Evolutionary conservation across 2,113 vertebrate genomes (phyloP).

Genomic region (Myrmecobius fasciatus): DNA sequence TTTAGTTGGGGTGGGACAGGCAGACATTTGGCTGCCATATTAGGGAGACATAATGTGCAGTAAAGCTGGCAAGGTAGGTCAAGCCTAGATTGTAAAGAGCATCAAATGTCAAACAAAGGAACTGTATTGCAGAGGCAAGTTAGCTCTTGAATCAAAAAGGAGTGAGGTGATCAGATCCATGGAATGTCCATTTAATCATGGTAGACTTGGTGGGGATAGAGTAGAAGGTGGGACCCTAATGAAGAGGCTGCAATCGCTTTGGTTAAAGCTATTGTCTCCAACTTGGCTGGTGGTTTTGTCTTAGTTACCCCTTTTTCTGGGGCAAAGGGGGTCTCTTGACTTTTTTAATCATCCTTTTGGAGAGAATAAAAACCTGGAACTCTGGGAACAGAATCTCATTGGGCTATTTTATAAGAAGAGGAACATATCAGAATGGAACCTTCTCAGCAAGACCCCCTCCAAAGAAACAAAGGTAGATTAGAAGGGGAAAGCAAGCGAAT

Average conservation of each 20-base stretch:
- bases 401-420: slow-evolving; percentile 32
- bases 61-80: not conserved
- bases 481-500: slow-evolving; percentile 53
- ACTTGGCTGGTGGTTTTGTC: not conserved
- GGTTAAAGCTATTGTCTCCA: not conserved
- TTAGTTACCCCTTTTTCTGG: slow-evolving; percentile 5
- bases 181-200: not conserved
- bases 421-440: slow-evolving; percentile 42
- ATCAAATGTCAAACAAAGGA: not conserved
- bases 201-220: not conserved
- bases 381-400: slow-evolving; percentile 48
- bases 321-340: slow-evolving; percentile 28
- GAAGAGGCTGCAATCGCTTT: not conserved
- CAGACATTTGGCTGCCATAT: not conserved
- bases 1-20: not conserved
- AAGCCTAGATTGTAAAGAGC: not conserved
- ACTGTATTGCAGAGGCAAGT: not conserved
- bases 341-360: slow-evolving; percentile 43
- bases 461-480: slow-evolving; percentile 52
- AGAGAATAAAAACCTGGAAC: slow-evolving; percentile 65
- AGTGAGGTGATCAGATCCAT: not conserved
- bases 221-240: not conserved
- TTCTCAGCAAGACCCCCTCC: slow-evolving; percentile 61
- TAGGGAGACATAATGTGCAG: not conserved
- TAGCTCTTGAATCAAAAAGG: not conserved